Evolutionary conservation across 2,888 invertebrate species (phyloP).

Genomic region (Merodon equestris): DNA sequence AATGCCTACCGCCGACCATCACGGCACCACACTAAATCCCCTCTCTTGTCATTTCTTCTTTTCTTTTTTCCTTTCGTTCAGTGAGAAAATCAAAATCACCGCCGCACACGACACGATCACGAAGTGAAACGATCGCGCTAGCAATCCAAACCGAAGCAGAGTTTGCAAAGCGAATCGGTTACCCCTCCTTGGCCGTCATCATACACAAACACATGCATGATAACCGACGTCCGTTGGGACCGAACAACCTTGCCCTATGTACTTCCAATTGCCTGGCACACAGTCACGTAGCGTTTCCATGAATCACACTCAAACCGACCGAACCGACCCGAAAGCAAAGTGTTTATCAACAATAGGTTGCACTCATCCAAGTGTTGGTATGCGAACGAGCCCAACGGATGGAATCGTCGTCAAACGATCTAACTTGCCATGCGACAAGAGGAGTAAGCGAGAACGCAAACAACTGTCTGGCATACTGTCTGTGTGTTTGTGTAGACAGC

Average conservation of each 20-base stretch:
- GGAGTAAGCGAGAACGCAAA: too few relatives aligned
- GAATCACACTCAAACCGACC: conserved; percentile 59
- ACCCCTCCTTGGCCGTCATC: conserved; percentile 29
- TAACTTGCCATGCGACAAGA: too few relatives aligned
- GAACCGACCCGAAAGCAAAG: conserved; percentile 35
- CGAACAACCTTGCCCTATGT: conserved; percentile 67
- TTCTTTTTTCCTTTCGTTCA: conserved; percentile 6
- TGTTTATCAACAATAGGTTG: conserved; percentile 64
- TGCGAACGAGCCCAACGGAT: not conserved
- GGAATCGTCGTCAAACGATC: not conserved
- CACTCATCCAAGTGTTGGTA: conserved; percentile 28
- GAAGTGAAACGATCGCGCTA: conserved; percentile 45
- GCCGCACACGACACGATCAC: conserved; percentile 64
- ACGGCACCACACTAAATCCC: conserved; percentile 28
- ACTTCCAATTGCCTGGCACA: conserved; percentile 59
- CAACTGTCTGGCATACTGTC: not conserved
- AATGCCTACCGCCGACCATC: not conserved
- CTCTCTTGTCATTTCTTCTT: conserved; percentile 25
- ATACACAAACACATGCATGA: conserved; percentile 11
- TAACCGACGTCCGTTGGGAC: conserved; percentile 11
- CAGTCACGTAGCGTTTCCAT: conserved; percentile 63
- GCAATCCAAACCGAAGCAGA: conserved; percentile 48
- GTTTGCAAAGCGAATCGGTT: conserved; percentile 46
- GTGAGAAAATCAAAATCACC: conserved; percentile 53
- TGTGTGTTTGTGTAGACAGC: conserved; percentile 44